Evolutionary conservation across 2,113 vertebrate genomes (phyloP), one percentile per base, ranked within the genome.

Genomic region (Callaeas wilsoni): DNA sequence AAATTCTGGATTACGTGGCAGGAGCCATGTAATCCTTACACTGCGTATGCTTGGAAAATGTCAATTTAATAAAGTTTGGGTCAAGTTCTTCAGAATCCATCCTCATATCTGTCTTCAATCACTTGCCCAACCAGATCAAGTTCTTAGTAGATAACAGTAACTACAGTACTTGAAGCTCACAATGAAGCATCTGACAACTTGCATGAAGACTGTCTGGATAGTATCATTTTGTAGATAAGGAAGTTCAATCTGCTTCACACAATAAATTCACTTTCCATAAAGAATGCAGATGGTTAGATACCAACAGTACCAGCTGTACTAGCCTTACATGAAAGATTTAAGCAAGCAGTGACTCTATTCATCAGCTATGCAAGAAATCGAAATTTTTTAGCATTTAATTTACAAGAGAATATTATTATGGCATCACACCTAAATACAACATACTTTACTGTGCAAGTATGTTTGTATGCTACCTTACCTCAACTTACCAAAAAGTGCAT

Each of bases 191-290:
- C 81, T 91, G 84, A 96, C n/a, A 39, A 49, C n/a, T 69, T 65
- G 39, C 74, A 93, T 16, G 44, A 56, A 60, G 50, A 16, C 39
- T 52, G 76, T 23, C 89, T 93, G 94, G 62, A 74, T 50, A 93
- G 9, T 3, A 74, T 94, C 92, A 87, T 67, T 60, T 32, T 69
- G 57, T 32, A 94, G 95, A 96, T 93, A 95, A 96, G 63, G 52
- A 13, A 62, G 41, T n/a, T 55, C 64, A 60, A 53, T 39, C 86
- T 88, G 74, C 55, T 91, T 93, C 71, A 93, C 93, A 89, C 46
- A 93, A 85, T 91, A 93, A 96, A 96, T 94, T 85, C 84, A 62
- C 67, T 93, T 95, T 89, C 84, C 29, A 27, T 25, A n/a, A 96
- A 87, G 87, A 97, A 96, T 62, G 78, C 41, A 90, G 87, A 95